Percentiles rank a stretch among this genome's conserved stretches.
Conservation (phyloP, 2,888 invertebrate genomes). For the Leptinotarsa tumamoca region DNA sequence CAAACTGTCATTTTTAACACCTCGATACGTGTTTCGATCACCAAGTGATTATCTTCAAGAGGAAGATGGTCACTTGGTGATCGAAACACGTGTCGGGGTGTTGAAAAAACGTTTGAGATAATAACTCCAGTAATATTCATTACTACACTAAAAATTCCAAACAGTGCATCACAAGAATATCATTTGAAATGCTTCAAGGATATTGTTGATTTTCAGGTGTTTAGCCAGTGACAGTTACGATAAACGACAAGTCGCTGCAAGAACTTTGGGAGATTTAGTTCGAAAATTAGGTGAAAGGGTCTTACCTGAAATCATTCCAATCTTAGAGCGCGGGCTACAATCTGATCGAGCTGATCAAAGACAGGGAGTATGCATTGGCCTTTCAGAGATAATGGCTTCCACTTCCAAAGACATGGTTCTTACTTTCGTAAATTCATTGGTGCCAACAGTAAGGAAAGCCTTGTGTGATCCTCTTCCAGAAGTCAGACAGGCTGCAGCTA, state of each 20-base stretch:
- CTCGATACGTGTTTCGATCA: too few relatives aligned
- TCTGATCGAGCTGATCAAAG: slow-evolving; percentile 94
- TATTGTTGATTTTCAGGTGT: slow-evolving; percentile 67
- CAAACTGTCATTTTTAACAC: too few relatives aligned
- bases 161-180: too few relatives aligned
- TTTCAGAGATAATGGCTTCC: slow-evolving; percentile 97
- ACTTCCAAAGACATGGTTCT: slow-evolving; percentile 95
- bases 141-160: too few relatives aligned
- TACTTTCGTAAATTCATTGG: slow-evolving; percentile 87
- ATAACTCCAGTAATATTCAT: too few relatives aligned
- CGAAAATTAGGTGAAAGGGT: slow-evolving; percentile 97
- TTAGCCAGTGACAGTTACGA: slow-evolving; percentile 96
- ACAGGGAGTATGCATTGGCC: slow-evolving; percentile 98
- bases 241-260: slow-evolving; percentile 91
- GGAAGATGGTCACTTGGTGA: too few relatives aligned
- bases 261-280: slow-evolving; percentile 96
- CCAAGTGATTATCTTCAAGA: too few relatives aligned
- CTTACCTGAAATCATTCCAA: slow-evolving; percentile 97
- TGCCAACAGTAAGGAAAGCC: slow-evolving; percentile 95
- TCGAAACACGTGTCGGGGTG: too few relatives aligned
- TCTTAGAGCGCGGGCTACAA: slow-evolving; percentile 91
- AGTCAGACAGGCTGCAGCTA: slow-evolving; percentile 94
- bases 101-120: too few relatives aligned
- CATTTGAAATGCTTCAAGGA: not conserved
- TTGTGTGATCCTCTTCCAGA: slow-evolving; percentile 93